Conservation (phyloP, 2,113 vertebrate species). For the Antechinus flavipes region DNA sequence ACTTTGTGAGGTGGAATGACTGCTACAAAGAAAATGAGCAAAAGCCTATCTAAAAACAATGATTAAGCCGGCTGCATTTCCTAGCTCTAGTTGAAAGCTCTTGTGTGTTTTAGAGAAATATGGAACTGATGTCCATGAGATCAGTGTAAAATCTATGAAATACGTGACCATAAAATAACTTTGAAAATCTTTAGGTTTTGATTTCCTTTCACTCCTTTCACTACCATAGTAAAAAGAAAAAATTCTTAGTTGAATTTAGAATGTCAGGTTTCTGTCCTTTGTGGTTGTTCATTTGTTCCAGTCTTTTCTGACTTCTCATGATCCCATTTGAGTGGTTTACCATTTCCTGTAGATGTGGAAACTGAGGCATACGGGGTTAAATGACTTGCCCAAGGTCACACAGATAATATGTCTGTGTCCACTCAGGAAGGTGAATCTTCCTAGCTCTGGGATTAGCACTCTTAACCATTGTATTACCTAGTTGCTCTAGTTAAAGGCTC, state of each 20-base stretch:
- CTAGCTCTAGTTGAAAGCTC: background rate
- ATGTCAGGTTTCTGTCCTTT: background rate
- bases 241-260: background rate
- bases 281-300: background rate
- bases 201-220: background rate
- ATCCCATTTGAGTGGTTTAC: background rate
- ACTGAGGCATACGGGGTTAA: background rate
- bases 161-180: background rate
- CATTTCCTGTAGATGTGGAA: background rate
- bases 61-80: background rate
- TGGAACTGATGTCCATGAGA: background rate
- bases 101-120: constrained; percentile 15
- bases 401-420: background rate
- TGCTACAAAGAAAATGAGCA: constrained; percentile 8
- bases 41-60: background rate
- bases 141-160: background rate
- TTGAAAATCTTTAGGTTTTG: background rate
- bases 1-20: background rate
- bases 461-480: background rate
- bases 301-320: background rate
- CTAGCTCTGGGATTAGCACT: background rate
- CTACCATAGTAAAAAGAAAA: background rate
- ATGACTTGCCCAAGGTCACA: background rate
- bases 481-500: background rate
- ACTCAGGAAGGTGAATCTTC: background rate